These are phyloP conservation scores for Conus betulinus DNA, from an alignment of 1,140 invertebrate species.

Conservation along the genomic window DNA sequence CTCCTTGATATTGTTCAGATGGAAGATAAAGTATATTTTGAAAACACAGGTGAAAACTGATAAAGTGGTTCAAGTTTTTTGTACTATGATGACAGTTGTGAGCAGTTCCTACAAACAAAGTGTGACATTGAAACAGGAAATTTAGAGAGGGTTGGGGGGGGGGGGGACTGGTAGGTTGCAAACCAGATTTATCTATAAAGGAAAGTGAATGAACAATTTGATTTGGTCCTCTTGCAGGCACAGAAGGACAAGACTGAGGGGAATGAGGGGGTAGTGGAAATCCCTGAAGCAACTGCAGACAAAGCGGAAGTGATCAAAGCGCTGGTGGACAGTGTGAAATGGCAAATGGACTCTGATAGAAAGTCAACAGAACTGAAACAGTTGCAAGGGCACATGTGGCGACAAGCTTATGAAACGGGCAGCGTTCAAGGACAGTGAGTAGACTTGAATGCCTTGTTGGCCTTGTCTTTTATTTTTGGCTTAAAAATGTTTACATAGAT, in stretches of 20 bases:
- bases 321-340: conserved; percentile 80
- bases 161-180: background rate
- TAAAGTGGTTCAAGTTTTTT: too few species aligned
- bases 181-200: background rate
- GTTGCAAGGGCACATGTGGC: conserved; percentile 92
- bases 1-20: too few species aligned
- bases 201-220: background rate
- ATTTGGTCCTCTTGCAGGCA: conserved; percentile 51
- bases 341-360: conserved; percentile 88
- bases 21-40: too few species aligned
- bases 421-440: conserved; percentile 92
- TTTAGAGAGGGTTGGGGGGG: background rate
- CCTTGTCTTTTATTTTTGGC: too few species aligned
- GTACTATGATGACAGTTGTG: too few species aligned
- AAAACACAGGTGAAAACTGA: too few species aligned
- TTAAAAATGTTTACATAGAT: too few species aligned
- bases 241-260: conserved; percentile 66
- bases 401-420: conserved; percentile 86
- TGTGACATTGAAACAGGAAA: too few species aligned
- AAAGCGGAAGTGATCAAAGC: conserved; percentile 69
- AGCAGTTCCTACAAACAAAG: too few species aligned
- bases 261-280: conserved; percentile 66
- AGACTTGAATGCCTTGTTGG: background rate
- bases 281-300: conserved; percentile 59
- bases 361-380: conserved; percentile 89